Evolutionary conservation across 2,888 invertebrate species (phyloP), one percentile per base, ranked within the genome.

Genomic region (Pandemis corylana): DNA sequence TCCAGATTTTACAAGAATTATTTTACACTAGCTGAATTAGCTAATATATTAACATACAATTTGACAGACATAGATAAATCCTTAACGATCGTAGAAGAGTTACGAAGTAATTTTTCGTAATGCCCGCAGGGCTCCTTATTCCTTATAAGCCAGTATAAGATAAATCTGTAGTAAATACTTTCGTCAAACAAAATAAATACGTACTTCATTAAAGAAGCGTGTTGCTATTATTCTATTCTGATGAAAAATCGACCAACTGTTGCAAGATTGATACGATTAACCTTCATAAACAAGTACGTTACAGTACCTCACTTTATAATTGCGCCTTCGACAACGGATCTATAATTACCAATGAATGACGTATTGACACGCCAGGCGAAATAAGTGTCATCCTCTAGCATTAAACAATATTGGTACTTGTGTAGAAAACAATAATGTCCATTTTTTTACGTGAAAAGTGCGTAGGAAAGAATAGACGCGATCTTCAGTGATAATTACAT

Each of bases 291-390:
- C 20, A 20, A 62, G 62, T 41, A 62, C 41, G 62, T 62, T 62
- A 62, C n/a, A 62, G 13, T 49, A 65, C 13, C 28, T 49, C 49
- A 49, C 49, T 49, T 49, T 28, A 65, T 65, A 65, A 65, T 65
- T 65, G 9, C 46, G 28, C 20, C 65, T 65, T 65, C 13, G 36
- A 65, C 46, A 49, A 28, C 49, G 7, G 49, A 49, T 49, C 49
- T n/a, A 65, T 49, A 65, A 65, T 65, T 65, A 65, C 28, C 49
- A 20, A 20, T 65, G 46, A 65, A 49, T 49, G 36, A 49, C 64
- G 46, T 64, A 44, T 64, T 12, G 20, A 15, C 65, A 65, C 65
- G 65, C 65, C 28, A 59, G 5, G 59, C 15, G 7, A 65, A 49
- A 49, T 46, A 49, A 36, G 51, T 51, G 51, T 51, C 51, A 51